phyloP scores from a whole-genome alignment of 2,797 vertebrate genomes.

The Jordanella pulchra region DNA sequence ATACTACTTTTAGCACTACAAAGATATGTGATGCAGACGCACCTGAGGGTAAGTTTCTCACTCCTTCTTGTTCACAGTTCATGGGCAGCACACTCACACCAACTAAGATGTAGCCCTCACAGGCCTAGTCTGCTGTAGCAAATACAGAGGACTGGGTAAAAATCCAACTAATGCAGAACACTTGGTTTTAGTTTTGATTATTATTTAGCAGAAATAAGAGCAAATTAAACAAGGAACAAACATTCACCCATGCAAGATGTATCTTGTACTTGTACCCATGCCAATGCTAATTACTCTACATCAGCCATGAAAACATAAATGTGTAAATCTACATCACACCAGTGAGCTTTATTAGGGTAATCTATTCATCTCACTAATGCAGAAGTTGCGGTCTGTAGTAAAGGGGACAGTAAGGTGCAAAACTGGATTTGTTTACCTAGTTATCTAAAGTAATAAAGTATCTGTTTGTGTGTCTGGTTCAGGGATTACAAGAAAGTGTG shows the following conservation, averaged over 20 bases:
- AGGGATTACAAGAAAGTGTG: background rate
- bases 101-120: constrained; percentile 54
- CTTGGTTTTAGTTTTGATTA: constrained; percentile 46
- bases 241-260: constrained; percentile 58
- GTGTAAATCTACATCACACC: constrained; percentile 37
- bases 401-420: constrained; percentile 1
- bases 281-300: constrained; percentile 56
- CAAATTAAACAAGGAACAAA: constrained; percentile 65
- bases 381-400: constrained; percentile 12
- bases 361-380: constrained; percentile 53
- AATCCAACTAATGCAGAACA: constrained; percentile 18
- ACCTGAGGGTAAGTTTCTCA: constrained; percentile 86
- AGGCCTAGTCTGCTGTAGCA: constrained; percentile 18
- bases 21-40: constrained; percentile 92
- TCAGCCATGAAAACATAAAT: constrained; percentile 55
- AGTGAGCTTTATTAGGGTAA: constrained; percentile 34
- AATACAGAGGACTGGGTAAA: constrained; percentile 24
- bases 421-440: constrained; percentile 1
- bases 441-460: background rate
- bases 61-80: constrained; percentile 10
- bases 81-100: background rate
- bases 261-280: constrained; percentile 51
- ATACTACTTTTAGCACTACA: constrained; percentile 76
- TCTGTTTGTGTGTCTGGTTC: background rate
- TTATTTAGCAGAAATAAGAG: constrained; percentile 61